Evolutionary conservation across 2,113 vertebrate genomes (phyloP).

Genomic region (Microcebus tavaratra): DNA sequence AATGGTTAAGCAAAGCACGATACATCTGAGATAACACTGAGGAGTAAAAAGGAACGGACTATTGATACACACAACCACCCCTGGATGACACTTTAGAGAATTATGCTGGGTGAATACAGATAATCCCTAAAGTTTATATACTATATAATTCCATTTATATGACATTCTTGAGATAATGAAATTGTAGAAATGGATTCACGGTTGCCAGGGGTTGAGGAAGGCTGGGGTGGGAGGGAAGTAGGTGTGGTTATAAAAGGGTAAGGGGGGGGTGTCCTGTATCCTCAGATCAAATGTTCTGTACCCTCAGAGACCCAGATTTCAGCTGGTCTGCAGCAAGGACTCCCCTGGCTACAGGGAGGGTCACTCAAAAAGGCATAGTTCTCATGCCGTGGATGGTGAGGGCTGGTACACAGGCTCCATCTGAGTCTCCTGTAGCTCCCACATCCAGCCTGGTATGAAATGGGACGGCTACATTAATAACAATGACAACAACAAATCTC

Average conservation of each 20-base stretch:
- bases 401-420: background rate
- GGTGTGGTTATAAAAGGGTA: background rate
- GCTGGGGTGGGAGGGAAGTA: background rate
- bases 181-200: background rate
- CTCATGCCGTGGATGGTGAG: rapidly evolving
- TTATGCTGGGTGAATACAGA: background rate
- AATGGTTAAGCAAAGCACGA: background rate
- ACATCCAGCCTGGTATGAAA: background rate
- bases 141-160: background rate
- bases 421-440: background rate
- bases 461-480: background rate
- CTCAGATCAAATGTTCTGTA: no score
- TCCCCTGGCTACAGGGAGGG: background rate
- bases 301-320: background rate
- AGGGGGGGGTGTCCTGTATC: background rate
- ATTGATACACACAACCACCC: background rate
- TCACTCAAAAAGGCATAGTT: background rate
- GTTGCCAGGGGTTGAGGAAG: background rate
- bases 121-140: background rate
- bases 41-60: background rate
- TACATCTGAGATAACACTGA: background rate
- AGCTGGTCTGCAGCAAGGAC: background rate
- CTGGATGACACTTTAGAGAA: background rate
- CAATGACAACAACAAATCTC: background rate
- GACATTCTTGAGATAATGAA: background rate